A percentile compares a stretch with the other conserved stretches of the same genome.
phyloP scores from a whole-genome alignment of 2,797 vertebrate genomes.

The Microctenopoma steveboyesi region DNA sequence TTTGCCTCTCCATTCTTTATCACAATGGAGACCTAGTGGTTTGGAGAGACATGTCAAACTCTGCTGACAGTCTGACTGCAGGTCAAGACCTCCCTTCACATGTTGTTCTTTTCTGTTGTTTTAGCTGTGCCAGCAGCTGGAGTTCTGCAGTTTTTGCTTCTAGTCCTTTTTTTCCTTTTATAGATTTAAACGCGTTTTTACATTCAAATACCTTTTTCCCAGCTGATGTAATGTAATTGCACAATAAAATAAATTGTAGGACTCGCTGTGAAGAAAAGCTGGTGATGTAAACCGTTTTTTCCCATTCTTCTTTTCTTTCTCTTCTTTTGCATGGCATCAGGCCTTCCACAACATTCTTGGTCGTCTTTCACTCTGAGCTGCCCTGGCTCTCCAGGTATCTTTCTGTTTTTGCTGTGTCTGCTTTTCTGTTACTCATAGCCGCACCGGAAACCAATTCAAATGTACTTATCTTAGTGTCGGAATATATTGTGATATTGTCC shows the following conservation, averaged over 20 bases:
- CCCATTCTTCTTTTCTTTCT: constrained; percentile 7
- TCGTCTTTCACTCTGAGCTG: constrained; percentile 83
- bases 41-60: constrained; percentile 68
- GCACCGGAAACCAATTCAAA: not conserved
- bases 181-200: not conserved
- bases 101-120: constrained; percentile 70
- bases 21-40: constrained; percentile 64
- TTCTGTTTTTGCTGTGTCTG: constrained; percentile 10
- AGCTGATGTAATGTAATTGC: not conserved
- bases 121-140: constrained; percentile 43
- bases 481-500: not conserved
- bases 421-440: not conserved
- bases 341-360: constrained; percentile 80
- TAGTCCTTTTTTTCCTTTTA: constrained; percentile 7
- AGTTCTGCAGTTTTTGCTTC: constrained; percentile 10
- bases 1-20: constrained; percentile 66
- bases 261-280: not conserved
- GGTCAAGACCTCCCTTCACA: constrained; percentile 67
- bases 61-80: constrained; percentile 65
- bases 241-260: not conserved
- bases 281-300: constrained; percentile 1
- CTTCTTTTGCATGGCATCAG: constrained; percentile 64
- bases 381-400: constrained; percentile 82
- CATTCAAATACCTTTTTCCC: no score
- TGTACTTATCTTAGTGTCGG: no score